Evolutionary conservation across 2,888 invertebrate genomes (phyloP), one percentile per base, ranked within the genome.

Genomic region (Andrena fulva): DNA sequence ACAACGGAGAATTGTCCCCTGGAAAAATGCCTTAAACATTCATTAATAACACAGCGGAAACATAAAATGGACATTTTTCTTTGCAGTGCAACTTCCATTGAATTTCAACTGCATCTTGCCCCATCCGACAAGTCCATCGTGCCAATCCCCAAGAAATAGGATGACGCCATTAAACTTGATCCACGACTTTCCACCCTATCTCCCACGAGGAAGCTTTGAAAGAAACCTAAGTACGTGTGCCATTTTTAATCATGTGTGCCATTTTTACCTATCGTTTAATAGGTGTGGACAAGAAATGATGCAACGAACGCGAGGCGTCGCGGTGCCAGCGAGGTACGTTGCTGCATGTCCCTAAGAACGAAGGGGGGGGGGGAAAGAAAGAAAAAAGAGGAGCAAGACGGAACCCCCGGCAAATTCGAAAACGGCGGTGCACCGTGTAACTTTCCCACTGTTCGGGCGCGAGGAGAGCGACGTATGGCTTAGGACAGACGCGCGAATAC

Each of bases 361-460:
- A 4, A n/a, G 27, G 29, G 4, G 20, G 0, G 35, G 24, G n/a
- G 50, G 29, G n/a, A 35, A 50, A 8, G 66, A 29, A 62, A 42
- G 59, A 63, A 59, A 12, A 29, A 62, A 48, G 54, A 62, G 60
- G 59, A 76, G 73, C 62, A 59, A 59, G 66, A 67, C 29, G 77
- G 66, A 81, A 84, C 81, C 84, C 79, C 77, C 78, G 85, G 63
- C 79, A 81, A 78, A 85, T 84, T 77, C 69, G 84, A 75, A 82
- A 86, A 81, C 80, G 86, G 68, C 52, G 79, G 80, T 64, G 84
- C 77, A 80, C 77, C 86, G 84, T 84, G 82, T 84, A 89, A 88
- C 84, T 88, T 88, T 89, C 89, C 89, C 86, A 88, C 89, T 88
- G 84, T 84, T 81, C 71, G 80, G 73, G 73, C 79, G 78, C 78